Evolutionary conservation across 2,113 vertebrate genomes (phyloP).

Genomic region (Balaeniceps rex): DNA sequence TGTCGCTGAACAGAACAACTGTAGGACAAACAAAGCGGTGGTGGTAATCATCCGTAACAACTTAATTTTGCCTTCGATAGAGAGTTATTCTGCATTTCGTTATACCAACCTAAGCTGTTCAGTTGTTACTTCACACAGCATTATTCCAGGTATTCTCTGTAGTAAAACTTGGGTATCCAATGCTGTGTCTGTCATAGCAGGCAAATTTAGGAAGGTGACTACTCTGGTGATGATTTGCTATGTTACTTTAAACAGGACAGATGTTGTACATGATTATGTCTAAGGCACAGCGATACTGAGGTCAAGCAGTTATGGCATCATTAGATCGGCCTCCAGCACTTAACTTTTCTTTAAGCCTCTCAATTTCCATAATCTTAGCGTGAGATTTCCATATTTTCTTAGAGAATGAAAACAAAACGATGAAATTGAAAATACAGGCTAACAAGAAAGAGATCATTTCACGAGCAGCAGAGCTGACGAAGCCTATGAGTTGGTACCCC

Average conservation of each 20-base stretch:
- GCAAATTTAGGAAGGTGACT: neutral
- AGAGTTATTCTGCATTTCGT: neutral
- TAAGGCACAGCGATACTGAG: neutral
- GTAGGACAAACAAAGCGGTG: neutral
- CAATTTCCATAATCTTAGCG: neutral
- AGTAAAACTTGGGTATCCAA: neutral
- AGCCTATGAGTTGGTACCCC: neutral
- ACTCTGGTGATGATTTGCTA: neutral
- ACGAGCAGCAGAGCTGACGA: neutral
- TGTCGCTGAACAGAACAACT: neutral
- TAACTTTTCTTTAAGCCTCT: neutral
- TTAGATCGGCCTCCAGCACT: neutral
- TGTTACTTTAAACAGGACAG: neutral
- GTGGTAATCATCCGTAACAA: neutral
- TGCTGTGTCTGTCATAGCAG: neutral
- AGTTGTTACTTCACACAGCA: neutral
- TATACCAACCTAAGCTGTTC: neutral
- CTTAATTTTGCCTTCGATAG: neutral
- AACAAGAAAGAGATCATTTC: neutral
- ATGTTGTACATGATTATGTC: neutral
- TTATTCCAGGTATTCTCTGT: neutral
- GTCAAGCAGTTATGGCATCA: neutral
- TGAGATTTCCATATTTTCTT: neutral
- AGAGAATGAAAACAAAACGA: neutral
- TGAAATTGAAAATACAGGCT: neutral